phyloP scores from a whole-genome alignment of 2,113 vertebrate species.

The Hippopotamus amphibius region DNA sequence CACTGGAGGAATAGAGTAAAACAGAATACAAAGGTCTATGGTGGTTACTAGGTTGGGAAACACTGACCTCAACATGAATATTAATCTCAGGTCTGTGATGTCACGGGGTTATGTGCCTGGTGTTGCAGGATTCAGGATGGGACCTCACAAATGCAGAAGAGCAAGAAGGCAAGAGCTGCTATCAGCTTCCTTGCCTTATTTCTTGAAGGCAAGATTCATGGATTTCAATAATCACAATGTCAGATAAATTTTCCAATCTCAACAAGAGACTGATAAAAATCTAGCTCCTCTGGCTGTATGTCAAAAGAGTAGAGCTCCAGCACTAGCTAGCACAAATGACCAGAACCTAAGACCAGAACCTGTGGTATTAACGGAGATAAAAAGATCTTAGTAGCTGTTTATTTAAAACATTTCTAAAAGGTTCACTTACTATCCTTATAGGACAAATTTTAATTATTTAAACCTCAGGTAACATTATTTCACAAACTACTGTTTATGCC shows the following conservation, averaged over 20 bases:
- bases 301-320: not conserved
- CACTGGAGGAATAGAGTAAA: not conserved
- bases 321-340: not conserved
- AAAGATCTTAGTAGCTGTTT: conserved; percentile 3
- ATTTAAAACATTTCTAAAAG: conserved; percentile 20
- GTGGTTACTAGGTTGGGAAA: not conserved
- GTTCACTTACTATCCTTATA: conserved; percentile 15
- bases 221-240: conserved; percentile 1
- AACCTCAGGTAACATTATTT: conserved; percentile 24
- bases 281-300: too few relatives aligned
- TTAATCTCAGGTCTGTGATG: not conserved
- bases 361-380: not conserved
- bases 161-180: not conserved
- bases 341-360: not conserved
- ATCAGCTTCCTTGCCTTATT: not conserved
- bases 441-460: conserved; percentile 37
- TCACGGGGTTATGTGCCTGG: not conserved
- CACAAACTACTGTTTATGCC: not conserved
- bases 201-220: not conserved
- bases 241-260: conserved; percentile 15
- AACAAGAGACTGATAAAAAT: not conserved
- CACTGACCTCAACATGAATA: not conserved
- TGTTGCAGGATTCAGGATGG: not conserved
- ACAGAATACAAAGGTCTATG: not conserved
- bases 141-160: not conserved